Base-by-base conservation (phyloP, 2,888 invertebrate genomes). In the Halictus quadricinctus region DNA sequence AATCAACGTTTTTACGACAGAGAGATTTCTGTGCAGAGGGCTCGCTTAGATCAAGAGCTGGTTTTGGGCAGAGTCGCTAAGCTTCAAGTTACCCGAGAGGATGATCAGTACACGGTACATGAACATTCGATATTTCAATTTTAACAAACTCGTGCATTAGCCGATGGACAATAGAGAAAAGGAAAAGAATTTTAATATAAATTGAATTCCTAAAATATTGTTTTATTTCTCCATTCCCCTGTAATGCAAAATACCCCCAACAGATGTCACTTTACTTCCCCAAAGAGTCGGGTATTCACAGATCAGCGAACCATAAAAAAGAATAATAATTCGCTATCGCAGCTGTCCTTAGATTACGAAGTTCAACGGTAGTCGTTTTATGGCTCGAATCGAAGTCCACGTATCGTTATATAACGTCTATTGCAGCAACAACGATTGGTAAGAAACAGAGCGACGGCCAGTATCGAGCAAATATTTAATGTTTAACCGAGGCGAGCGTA, bases 391-490 rank as follows among this genome's bases (percentile, higher is more conserved):
- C 29, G 41, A 50, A 80, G 46, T 43, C 15, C 36, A 10, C 18
- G 54, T 25, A 18, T 70, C 13, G 70, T 46, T 66, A 66, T 41
- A 41, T 46, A 46, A 79, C 64, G 15, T 58, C 70, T 48, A 21
- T 58, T 18, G 15, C 7, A 36, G 13, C 7, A 48, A 12, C 6
- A 60, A 6, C 29, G 48, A 41, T 43, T 21, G 21, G 5, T 13
- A n/a, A 69, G 66, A 76, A 69, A 54, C 66, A 29, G n/a, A 70
- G 58, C 7, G 25, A 75, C 64, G 54, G 69, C 36, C 78, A 73
- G 84, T 82, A 81, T 81, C 86, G 74, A 76, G 79, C 77, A 85
- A 86, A 82, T 75, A 73, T 80, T 76, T 69, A 78, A 7, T 79
- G 43, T 87, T 84, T 58, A 25, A 73, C n/a, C 29, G 41, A 64